phyloP scores from a whole-genome alignment of 37 sponge, comb jelly and placozoan species.

The Tethya wilhelma region DNA sequence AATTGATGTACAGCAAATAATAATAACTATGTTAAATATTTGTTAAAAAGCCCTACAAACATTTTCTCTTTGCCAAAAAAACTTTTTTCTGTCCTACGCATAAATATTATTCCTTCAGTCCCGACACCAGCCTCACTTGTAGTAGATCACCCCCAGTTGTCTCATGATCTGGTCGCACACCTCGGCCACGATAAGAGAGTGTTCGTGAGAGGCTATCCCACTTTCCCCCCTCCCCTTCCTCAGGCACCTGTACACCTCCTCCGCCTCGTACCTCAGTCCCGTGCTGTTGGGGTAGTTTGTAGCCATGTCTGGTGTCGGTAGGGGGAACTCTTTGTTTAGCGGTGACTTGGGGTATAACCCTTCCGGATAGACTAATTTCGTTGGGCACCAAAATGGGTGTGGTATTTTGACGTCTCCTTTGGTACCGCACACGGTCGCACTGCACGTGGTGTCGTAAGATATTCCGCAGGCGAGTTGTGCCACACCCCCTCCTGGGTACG shows the following conservation, averaged over 20 bases:
- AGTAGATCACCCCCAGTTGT: conserved; percentile 54
- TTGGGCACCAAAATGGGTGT: conserved; percentile 71
- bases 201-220: conserved; percentile 35
- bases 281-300: conserved; percentile 48
- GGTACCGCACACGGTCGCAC: conserved; percentile 62
- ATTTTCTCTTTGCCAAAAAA: no score
- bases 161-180: conserved; percentile 58
- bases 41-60: no score
- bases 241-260: conserved; percentile 62
- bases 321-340: conserved; percentile 41
- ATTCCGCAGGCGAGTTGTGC: conserved; percentile 45
- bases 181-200: conserved; percentile 56
- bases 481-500: conserved; percentile 31
- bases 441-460: conserved; percentile 7
- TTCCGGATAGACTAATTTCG: conserved; percentile 37
- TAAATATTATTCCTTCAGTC: no score
- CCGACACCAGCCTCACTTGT: no score
- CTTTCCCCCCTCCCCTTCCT: conserved; percentile 65
- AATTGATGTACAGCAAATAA: no score
- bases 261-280: conserved; percentile 80
- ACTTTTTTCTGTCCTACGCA: no score
- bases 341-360: background rate
- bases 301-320: conserved; percentile 32
- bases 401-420: conserved; percentile 73
- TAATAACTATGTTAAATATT: no score